Percentiles rank a stretch among this genome's conserved stretches.
Evolutionary conservation across 2,888 invertebrate genomes (phyloP).

Genomic region (Tetropium fuscum): DNA sequence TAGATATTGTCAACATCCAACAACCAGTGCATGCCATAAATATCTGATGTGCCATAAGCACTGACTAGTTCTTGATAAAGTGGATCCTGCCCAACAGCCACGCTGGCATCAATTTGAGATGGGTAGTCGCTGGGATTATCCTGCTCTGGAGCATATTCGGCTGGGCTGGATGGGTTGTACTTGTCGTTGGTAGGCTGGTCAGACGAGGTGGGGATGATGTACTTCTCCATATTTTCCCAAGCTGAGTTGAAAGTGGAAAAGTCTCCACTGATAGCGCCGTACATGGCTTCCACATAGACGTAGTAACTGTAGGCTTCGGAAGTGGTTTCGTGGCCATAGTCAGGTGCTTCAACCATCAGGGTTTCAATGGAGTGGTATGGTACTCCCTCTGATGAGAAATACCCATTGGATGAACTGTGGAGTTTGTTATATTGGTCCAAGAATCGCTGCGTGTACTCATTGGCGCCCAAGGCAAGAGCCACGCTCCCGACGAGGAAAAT

Average conservation of each 20-base stretch:
- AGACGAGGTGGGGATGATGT: slow-evolving; percentile 38
- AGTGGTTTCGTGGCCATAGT: slow-evolving; percentile 48
- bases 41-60: slow-evolving; percentile 40
- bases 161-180: slow-evolving; percentile 41
- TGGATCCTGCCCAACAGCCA: slow-evolving; percentile 45
- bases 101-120: slow-evolving; percentile 32
- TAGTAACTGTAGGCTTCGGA: slow-evolving; percentile 49
- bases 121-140: slow-evolving; percentile 41
- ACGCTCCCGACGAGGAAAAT: slow-evolving; percentile 6
- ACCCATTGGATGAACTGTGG: slow-evolving; percentile 27
- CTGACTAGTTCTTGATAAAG: slow-evolving; percentile 42
- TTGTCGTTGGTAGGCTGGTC: slow-evolving; percentile 34
- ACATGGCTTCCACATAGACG: slow-evolving; percentile 44
- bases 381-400: slow-evolving; percentile 39
- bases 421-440: slow-evolving; percentile 38
- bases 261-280: slow-evolving; percentile 44
- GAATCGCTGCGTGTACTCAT: slow-evolving; percentile 34
- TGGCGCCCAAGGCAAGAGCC: not conserved
- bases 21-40: slow-evolving; percentile 48
- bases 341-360: slow-evolving; percentile 47
- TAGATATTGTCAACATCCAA: slow-evolving; percentile 47
- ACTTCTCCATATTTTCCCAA: slow-evolving; percentile 43
- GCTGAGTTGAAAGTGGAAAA: slow-evolving; percentile 44
- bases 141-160: slow-evolving; percentile 31
- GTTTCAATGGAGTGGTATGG: slow-evolving; percentile 50